These are phyloP conservation scores for Saccopteryx bilineata DNA, from an alignment of 2,113 vertebrate species.

Conservation along the genomic window DNA sequence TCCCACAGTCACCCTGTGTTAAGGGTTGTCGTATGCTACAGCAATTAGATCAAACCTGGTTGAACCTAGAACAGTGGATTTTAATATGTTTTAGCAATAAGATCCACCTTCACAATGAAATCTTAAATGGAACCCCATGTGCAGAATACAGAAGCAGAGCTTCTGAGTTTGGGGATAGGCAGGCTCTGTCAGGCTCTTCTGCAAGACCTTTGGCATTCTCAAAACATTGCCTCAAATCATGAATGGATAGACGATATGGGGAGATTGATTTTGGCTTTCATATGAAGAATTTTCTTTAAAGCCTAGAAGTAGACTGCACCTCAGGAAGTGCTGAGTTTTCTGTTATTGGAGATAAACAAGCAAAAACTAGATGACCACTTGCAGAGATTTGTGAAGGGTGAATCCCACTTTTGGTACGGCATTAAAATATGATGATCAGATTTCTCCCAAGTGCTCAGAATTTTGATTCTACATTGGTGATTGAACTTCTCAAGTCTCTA, in stretches of 20 bases:
- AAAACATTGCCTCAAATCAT: background rate
- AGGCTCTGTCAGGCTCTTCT: background rate
- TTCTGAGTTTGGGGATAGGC: background rate
- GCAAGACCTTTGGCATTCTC: background rate
- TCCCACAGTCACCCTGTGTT: background rate
- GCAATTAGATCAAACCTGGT: too few species aligned
- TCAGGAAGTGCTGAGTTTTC: background rate
- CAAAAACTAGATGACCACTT: background rate
- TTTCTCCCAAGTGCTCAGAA: background rate
- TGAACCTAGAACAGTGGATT: background rate
- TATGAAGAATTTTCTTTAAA: background rate
- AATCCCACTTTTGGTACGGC: background rate
- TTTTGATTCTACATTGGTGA: background rate
- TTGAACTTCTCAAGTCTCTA: background rate
- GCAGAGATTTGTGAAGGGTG: background rate
- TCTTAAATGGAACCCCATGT: background rate
- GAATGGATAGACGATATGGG: background rate
- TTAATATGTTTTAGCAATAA: background rate
- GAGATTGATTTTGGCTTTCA: background rate
- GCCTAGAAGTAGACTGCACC: too few species aligned
- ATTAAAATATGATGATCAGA: background rate
- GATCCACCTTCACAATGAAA: slow-evolving; percentile 6
- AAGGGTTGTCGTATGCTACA: background rate
- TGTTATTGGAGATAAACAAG: background rate
- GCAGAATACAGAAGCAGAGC: background rate